Conservation (phyloP, 2,113 vertebrate species). For the Ceuthmochares aereus region DNA sequence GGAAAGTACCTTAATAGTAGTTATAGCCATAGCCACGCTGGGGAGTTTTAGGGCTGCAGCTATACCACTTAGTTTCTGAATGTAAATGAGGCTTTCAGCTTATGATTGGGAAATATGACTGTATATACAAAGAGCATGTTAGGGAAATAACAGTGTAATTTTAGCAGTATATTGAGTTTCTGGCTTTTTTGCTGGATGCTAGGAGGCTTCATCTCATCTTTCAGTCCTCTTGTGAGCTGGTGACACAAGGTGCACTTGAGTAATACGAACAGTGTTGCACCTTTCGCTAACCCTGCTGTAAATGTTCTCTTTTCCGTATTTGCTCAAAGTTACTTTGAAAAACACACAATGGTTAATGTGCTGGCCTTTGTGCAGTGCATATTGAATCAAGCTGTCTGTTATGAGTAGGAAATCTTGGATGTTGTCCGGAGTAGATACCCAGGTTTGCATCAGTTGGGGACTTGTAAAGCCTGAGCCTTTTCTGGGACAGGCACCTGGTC, state of each 20-base stretch:
- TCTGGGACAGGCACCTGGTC: neutral
- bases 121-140: neutral
- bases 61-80: neutral
- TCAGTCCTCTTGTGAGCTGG: neutral
- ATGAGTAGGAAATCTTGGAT: neutral
- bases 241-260: neutral
- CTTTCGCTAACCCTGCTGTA: neutral
- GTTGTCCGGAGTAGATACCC: neutral
- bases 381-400: neutral
- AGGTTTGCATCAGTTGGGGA: neutral
- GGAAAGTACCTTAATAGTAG: slow-evolving; percentile 21
- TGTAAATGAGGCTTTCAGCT: neutral
- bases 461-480: neutral
- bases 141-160: neutral
- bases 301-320: neutral
- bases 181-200: neutral
- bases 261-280: rapidly evolving
- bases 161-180: neutral
- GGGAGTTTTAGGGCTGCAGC: slow-evolving; percentile 12
- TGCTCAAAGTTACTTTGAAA: neutral
- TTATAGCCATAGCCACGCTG: neutral
- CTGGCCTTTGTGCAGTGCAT: neutral
- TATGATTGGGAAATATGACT: neutral
- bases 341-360: neutral
- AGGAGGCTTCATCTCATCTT: neutral